Evolutionary conservation across 2,797 vertebrate species (phyloP).

Genomic region (Euthynnus affinis): DNA sequence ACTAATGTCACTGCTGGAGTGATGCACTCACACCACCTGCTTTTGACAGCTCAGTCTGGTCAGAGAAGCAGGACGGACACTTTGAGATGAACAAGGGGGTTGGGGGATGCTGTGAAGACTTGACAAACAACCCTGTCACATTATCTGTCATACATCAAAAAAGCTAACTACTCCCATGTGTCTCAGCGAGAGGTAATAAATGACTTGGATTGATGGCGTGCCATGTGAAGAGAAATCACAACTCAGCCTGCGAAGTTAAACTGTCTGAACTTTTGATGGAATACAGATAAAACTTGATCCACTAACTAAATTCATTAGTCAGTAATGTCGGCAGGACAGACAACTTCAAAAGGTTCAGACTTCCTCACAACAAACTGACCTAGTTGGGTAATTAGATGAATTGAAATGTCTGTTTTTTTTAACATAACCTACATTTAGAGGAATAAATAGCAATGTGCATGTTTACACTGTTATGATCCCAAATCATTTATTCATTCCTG

Average conservation of each 20-base stretch:
- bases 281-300: background rate
- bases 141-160: slow-evolving; percentile 5
- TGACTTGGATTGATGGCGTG: background rate
- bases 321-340: background rate
- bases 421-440: background rate
- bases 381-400: background rate
- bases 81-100: background rate
- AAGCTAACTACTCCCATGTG: background rate
- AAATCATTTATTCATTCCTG: background rate
- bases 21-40: slow-evolving; percentile 13
- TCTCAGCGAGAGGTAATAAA: background rate
- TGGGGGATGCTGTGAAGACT: background rate
- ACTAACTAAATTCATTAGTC: background rate
- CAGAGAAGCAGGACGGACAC: background rate
- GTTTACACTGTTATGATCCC: background rate
- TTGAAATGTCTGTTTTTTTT: background rate
- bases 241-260: background rate
- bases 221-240: background rate
- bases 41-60: slow-evolving; percentile 7
- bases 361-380: background rate
- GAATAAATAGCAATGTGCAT: background rate
- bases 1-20: background rate
- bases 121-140: background rate
- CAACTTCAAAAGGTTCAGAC: background rate
- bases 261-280: background rate